Percentiles rank a stretch among this genome's conserved stretches.
Evolutionary conservation across 2,888 invertebrate genomes (phyloP).

Genomic region (Thereva nobilitata): DNA sequence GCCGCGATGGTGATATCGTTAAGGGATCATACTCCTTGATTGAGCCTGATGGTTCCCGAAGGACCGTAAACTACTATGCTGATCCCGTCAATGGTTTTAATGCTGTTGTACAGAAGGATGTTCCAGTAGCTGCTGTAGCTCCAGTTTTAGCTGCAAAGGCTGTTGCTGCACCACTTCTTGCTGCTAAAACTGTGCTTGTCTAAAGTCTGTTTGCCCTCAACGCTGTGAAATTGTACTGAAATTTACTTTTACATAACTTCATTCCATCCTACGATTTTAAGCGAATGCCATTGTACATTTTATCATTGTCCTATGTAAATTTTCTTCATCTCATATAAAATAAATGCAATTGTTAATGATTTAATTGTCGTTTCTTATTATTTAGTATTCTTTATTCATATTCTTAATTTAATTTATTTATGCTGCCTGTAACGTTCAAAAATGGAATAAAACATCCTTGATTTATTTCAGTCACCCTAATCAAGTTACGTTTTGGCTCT

Average conservation of each 20-base stretch:
- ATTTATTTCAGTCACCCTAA: too few species aligned
- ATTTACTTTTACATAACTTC: constrained; percentile 27
- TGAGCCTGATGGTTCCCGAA: constrained; percentile 60
- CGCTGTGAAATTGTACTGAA: constrained; percentile 35
- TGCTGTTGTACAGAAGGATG: constrained; percentile 59
- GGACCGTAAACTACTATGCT: constrained; percentile 60
- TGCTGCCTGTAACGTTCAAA: too few species aligned
- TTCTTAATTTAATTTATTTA: too few species aligned
- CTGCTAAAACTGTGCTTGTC: constrained; percentile 41
- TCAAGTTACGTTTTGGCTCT: too few species aligned
- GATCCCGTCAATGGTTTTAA: constrained; percentile 61
- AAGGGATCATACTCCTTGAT: constrained; percentile 60
- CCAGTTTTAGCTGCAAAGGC: constrained; percentile 54
- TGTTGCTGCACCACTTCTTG: constrained; percentile 48
- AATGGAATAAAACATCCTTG: too few species aligned
- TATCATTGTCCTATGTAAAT: constrained; percentile 34
- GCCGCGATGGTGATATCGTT: constrained; percentile 60
- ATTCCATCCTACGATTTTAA: constrained; percentile 45
- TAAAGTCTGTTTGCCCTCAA: constrained; percentile 7
- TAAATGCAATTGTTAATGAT: constrained; percentile 33
- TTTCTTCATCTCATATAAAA: constrained; percentile 2
- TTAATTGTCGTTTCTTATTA: background rate
- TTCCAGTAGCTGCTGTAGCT: constrained; percentile 57
- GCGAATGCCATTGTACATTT: constrained; percentile 55
- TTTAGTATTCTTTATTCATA: too few species aligned